Evolutionary conservation across 2,113 vertebrate species (phyloP).

Genomic region (Xiphias gladius): DNA sequence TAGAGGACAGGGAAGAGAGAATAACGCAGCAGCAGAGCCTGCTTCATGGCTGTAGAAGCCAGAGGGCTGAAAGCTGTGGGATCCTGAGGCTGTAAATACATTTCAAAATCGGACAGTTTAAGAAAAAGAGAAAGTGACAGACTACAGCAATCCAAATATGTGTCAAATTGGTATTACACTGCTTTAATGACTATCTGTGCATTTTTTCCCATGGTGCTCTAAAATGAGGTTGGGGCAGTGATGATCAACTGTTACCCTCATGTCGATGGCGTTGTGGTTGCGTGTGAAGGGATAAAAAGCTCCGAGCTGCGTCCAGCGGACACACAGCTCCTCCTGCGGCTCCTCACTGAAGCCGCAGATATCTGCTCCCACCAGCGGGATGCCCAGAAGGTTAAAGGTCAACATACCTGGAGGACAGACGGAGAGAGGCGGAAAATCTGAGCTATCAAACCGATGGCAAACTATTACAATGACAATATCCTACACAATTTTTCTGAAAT

Average conservation of each 20-base stretch:
- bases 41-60: conserved; percentile 86
- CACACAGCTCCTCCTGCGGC: conserved; percentile 89
- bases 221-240: not conserved
- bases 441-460: not conserved
- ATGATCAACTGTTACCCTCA: conserved; percentile 70
- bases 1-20: conserved; percentile 91
- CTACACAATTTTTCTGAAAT: not conserved
- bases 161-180: not conserved
- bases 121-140: not conserved
- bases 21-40: conserved; percentile 88
- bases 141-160: not conserved
- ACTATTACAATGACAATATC: not conserved
- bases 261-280: conserved; percentile 87
- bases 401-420: conserved; percentile 82
- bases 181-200: not conserved
- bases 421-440: not conserved
- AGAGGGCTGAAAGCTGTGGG: conserved; percentile 85
- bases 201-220: not conserved
- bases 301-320: conserved; percentile 91
- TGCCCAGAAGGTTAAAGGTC: conserved; percentile 91
- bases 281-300: conserved; percentile 93
- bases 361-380: conserved; percentile 88
- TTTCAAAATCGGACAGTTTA: not conserved
- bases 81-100: conserved; percentile 86
- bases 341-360: conserved; percentile 89